Evolutionary conservation across 2,113 vertebrate genomes (phyloP).

Genomic region (Ictidomys tridecemlineatus): DNA sequence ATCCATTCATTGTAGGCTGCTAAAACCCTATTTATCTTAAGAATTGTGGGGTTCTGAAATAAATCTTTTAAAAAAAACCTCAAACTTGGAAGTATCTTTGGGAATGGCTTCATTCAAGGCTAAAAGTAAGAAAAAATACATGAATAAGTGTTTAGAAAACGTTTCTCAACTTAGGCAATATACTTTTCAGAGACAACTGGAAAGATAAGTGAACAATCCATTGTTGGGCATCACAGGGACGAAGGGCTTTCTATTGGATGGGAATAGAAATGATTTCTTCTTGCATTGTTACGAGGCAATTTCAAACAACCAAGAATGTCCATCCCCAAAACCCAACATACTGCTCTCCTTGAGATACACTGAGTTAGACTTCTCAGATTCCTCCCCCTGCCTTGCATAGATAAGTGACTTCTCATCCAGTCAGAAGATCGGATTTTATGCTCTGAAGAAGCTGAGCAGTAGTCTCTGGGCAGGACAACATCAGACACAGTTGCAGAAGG

Average conservation of each 20-base stretch:
- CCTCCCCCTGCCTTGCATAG: not conserved
- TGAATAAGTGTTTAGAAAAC: not conserved
- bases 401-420: not conserved
- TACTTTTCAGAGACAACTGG: not conserved
- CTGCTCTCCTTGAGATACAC: not conserved
- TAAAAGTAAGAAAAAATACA: not conserved
- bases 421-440: not conserved
- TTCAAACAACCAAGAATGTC: not conserved
- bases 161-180: not conserved
- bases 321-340: not conserved
- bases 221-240: not conserved
- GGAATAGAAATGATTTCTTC: not conserved
- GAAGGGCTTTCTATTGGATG: not conserved
- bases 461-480: not conserved
- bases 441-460: not conserved
- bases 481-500: not conserved
- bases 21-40: not conserved
- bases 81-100: not conserved
- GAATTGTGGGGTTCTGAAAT: not conserved
- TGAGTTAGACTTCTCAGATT: not conserved
- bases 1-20: not conserved
- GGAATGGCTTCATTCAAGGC: not conserved
- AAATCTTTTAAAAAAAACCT: not conserved
- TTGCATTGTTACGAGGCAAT: not conserved
- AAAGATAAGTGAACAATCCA: rapidly evolving